Evolutionary conservation across 2,113 vertebrate genomes (phyloP).

Genomic region (Pituophis catenifer): DNA sequence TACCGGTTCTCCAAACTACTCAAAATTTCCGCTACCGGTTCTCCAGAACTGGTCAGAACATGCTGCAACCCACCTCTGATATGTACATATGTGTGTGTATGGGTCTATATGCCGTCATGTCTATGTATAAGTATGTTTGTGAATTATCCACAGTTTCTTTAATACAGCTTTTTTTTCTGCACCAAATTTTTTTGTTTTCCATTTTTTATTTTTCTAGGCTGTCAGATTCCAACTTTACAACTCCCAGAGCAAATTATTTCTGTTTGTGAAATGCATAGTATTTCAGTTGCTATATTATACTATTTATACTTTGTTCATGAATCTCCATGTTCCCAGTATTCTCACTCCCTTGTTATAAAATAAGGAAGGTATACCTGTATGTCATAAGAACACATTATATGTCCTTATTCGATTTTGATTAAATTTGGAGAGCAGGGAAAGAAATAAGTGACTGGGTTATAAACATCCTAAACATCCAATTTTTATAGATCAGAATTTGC

Average conservation of each 20-base stretch:
- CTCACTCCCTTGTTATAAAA: slow-evolving; percentile 48
- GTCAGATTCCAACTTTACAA: slow-evolving; percentile 33
- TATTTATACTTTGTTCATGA: background rate
- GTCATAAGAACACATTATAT: slow-evolving; percentile 30
- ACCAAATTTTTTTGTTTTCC: slow-evolving; percentile 29
- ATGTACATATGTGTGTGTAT: too few relatives aligned
- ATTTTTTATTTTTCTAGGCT: slow-evolving; percentile 40
- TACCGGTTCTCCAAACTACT: too few relatives aligned
- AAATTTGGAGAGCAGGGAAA: slow-evolving; percentile 33
- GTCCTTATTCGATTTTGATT: slow-evolving; percentile 50
- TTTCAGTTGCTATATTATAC: slow-evolving; percentile 2
- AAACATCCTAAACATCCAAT: slow-evolving; percentile 37
- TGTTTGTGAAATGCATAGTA: slow-evolving; percentile 22
- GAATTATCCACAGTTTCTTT: slow-evolving; percentile 22
- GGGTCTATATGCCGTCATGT: too few relatives aligned
- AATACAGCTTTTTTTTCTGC: slow-evolving; percentile 18
- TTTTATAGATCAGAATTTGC: slow-evolving; percentile 40
- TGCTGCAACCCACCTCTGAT: too few relatives aligned
- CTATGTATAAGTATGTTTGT: too few relatives aligned
- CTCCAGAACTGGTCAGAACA: too few relatives aligned
- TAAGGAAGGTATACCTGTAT: slow-evolving; percentile 3
- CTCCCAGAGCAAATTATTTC: slow-evolving; percentile 40
- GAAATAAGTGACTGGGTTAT: slow-evolving; percentile 46
- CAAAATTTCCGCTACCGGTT: too few relatives aligned
- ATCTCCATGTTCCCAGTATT: slow-evolving; percentile 32